phyloP scores from a whole-genome alignment of 1,140 invertebrate species.

The Manduca sexta region DNA sequence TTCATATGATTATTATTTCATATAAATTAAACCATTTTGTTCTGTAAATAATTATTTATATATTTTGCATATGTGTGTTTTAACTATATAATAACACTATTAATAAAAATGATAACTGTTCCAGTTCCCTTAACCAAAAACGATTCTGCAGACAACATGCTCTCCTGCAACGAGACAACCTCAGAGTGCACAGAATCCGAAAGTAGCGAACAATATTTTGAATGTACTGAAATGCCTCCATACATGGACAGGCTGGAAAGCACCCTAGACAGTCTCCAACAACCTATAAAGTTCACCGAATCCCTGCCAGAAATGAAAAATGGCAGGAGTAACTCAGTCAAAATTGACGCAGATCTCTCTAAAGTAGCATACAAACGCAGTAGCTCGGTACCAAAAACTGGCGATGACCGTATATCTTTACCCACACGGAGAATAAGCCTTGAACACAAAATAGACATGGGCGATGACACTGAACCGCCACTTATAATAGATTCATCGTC shows the following conservation, averaged over 20 bases:
- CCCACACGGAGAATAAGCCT: slow-evolving; percentile 56
- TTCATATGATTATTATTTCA: too few species aligned
- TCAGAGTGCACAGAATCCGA: slow-evolving; percentile 72
- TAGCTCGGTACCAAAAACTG: slow-evolving; percentile 57
- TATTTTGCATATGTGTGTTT: too few species aligned
- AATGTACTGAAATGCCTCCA: slow-evolving; percentile 59
- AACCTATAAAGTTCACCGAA: slow-evolving; percentile 41
- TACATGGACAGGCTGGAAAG: slow-evolving; percentile 52
- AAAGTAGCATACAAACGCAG: slow-evolving; percentile 67
- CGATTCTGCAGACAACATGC: slow-evolving; percentile 69
- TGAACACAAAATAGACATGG: slow-evolving; percentile 69
- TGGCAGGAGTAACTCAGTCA: slow-evolving; percentile 34
- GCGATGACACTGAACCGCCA: slow-evolving; percentile 68
- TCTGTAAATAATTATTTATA: too few species aligned
- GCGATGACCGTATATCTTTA: slow-evolving; percentile 40
- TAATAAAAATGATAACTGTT: too few species aligned
- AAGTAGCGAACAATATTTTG: slow-evolving; percentile 69
- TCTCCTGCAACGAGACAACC: slow-evolving; percentile 68
- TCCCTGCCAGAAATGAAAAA: slow-evolving; percentile 31
- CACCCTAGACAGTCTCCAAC: slow-evolving; percentile 38
- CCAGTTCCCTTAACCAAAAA: slow-evolving; percentile 65
- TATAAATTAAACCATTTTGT: too few species aligned
- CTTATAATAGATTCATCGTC: slow-evolving; percentile 64
- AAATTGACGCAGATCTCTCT: slow-evolving; percentile 60
- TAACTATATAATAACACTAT: too few species aligned